A percentile compares a stretch with the other conserved stretches of the same genome.
Evolutionary conservation across 1,140 invertebrate genomes (phyloP).

Genomic region (Eciton burchellii): DNA sequence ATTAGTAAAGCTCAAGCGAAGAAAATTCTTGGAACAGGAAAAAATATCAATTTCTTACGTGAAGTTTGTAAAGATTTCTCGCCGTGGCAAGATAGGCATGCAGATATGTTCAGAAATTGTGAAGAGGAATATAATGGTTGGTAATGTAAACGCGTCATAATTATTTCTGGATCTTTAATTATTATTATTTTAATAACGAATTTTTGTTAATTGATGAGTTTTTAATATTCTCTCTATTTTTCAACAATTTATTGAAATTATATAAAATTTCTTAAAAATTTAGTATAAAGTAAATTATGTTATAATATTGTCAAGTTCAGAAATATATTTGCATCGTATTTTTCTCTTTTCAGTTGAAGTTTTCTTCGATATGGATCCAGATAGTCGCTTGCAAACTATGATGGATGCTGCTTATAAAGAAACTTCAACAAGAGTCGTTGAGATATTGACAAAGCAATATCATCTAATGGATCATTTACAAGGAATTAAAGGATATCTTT

Average conservation of each 20-base stretch:
- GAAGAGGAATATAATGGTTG: constrained; percentile 83
- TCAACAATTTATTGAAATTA: constrained; percentile 19
- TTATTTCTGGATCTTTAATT: constrained; percentile 6
- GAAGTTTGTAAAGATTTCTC: constrained; percentile 95
- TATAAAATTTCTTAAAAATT: constrained; percentile 43
- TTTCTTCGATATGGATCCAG: constrained; percentile 90
- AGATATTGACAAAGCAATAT: constrained; percentile 94
- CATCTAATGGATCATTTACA: constrained; percentile 96
- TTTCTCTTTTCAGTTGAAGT: constrained; percentile 86
- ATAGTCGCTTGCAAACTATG: constrained; percentile 91
- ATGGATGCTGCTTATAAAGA: constrained; percentile 94
- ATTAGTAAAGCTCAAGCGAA: constrained; percentile 90
- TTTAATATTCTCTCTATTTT: not conserved
- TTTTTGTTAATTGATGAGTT: not conserved
- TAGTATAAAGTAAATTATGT: constrained; percentile 8
- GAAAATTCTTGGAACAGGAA: constrained; percentile 96
- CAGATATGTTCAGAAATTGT: constrained; percentile 86
- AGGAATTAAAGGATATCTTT: constrained; percentile 95
- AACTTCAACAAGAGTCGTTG: constrained; percentile 94
- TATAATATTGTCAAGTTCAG: constrained; percentile 30
- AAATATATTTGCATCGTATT: constrained; percentile 1
- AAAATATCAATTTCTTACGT: constrained; percentile 97
- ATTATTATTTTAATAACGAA: not conserved
- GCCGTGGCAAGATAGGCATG: constrained; percentile 89
- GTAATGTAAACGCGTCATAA: not conserved